These are phyloP conservation scores for Camponotus pennsylvanicus DNA, from an alignment of 1,140 invertebrate species.

Conservation along the genomic window DNA sequence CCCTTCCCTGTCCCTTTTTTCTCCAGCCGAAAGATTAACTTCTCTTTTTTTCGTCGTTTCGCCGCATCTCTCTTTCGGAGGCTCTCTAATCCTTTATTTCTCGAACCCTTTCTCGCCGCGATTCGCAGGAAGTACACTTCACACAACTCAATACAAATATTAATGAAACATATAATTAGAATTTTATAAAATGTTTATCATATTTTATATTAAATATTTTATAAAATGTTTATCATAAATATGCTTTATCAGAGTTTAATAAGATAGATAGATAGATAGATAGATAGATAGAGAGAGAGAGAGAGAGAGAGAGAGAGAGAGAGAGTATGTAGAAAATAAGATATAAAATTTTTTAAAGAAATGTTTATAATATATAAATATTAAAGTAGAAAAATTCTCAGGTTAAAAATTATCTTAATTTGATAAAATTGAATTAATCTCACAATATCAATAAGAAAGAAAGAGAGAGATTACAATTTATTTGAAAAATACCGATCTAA, in stretches of 20 bases:
- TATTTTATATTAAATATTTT: too few relatives aligned
- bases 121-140: conserved; percentile 3
- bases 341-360: not conserved
- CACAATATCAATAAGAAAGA: too few relatives aligned
- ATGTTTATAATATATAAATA: not conserved
- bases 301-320: too few relatives aligned
- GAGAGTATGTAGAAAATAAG: not conserved
- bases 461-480: too few relatives aligned
- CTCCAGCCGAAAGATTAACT: conserved; percentile 1
- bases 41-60: conserved; percentile 50
- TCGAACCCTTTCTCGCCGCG: conserved; percentile 9
- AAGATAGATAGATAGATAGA: too few relatives aligned
- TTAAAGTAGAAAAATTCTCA: not conserved
- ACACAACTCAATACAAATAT: not conserved
- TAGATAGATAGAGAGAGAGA: too few relatives aligned
- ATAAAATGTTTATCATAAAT: too few relatives aligned
- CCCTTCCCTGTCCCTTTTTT: too few relatives aligned
- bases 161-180: not conserved
- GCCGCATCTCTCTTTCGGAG: conserved; percentile 6
- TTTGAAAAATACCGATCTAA: not conserved
- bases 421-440: too few relatives aligned
- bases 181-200: not conserved
- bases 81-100: conserved; percentile 10
- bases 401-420: too few relatives aligned
- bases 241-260: too few relatives aligned